These are phyloP conservation scores for Euwallacea similis DNA, from an alignment of 1,140 invertebrate species.

Conservation along the genomic window DNA sequence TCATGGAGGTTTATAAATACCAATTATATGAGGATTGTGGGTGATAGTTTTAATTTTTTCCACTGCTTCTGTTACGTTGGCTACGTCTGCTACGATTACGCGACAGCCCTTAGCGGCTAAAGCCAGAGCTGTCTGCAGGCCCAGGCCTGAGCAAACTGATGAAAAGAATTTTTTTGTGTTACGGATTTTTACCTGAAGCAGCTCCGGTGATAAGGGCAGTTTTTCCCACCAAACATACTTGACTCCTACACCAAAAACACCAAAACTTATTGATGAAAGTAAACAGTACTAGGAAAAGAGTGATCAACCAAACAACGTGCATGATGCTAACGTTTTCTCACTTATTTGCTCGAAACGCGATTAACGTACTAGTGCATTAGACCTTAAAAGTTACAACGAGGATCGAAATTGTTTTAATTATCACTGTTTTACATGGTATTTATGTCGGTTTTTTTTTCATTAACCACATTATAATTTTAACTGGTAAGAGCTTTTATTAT, in stretches of 20 bases:
- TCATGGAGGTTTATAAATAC: slow-evolving; percentile 17
- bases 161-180: not conserved
- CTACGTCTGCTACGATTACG: slow-evolving; percentile 47
- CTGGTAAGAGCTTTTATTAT: too few relatives aligned
- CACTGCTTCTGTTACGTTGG: slow-evolving; percentile 50
- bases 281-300: too few relatives aligned
- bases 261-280: not conserved
- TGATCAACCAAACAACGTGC: too few relatives aligned
- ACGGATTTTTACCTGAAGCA: slow-evolving; percentile 17
- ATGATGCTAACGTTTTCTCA: too few relatives aligned
- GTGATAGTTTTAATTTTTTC: slow-evolving; percentile 48
- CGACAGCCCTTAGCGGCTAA: slow-evolving; percentile 46
- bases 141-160: slow-evolving; percentile 38
- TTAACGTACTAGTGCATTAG: too few relatives aligned
- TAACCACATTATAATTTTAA: too few relatives aligned
- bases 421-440: too few relatives aligned
- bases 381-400: not conserved
- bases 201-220: slow-evolving; percentile 27
- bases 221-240: slow-evolving; percentile 26
- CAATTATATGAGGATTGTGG: slow-evolving; percentile 49
- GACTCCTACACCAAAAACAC: slow-evolving; percentile 25
- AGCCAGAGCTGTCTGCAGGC: slow-evolving; percentile 45
- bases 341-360: too few relatives aligned
- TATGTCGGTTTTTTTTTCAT: too few relatives aligned
- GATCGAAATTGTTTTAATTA: not conserved